Percentiles rank a stretch among this genome's conserved stretches.
phyloP scores from a whole-genome alignment of 2,113 vertebrate genomes.

The Phyllopteryx taeniolatus region DNA sequence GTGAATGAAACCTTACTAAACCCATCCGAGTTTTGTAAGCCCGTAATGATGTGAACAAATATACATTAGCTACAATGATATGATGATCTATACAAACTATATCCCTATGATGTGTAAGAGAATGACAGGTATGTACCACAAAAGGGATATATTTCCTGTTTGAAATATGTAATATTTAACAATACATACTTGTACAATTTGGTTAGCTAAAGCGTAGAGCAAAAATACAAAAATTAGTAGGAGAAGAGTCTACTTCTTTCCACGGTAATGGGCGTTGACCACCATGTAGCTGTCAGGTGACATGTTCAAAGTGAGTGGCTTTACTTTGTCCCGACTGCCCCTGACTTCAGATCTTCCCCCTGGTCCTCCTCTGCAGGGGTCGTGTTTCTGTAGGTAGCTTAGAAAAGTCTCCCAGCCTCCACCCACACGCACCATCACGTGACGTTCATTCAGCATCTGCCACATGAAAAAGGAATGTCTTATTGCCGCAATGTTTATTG shows the following conservation, averaged over 20 bases:
- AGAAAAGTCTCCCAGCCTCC: constrained; percentile 97
- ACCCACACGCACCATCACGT: constrained; percentile 96
- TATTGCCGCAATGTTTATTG: constrained; percentile 24
- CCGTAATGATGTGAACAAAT: background rate
- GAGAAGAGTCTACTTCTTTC: constrained; percentile 78
- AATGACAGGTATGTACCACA: background rate
- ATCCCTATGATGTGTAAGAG: background rate
- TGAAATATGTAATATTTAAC: background rate
- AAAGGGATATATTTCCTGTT: background rate
- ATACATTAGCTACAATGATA: background rate
- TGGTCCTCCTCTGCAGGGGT: constrained; percentile 87
- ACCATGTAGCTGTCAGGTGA: constrained; percentile 93
- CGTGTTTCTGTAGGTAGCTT: constrained; percentile 92
- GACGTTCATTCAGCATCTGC: constrained; percentile 98
- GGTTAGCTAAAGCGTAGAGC: constrained; percentile 11
- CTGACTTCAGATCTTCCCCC: constrained; percentile 81
- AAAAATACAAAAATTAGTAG: background rate
- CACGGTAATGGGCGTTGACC: constrained; percentile 85
- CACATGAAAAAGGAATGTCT: constrained; percentile 35
- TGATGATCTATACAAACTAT: background rate
- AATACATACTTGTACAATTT: constrained; percentile 10
- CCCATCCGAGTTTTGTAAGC: background rate
- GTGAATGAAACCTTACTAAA: background rate
- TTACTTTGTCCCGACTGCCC: constrained; percentile 78
- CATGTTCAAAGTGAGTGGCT: constrained; percentile 77